phyloP scores from a whole-genome alignment of 2,797 vertebrate species.

The Gymnodraco acuticeps region DNA sequence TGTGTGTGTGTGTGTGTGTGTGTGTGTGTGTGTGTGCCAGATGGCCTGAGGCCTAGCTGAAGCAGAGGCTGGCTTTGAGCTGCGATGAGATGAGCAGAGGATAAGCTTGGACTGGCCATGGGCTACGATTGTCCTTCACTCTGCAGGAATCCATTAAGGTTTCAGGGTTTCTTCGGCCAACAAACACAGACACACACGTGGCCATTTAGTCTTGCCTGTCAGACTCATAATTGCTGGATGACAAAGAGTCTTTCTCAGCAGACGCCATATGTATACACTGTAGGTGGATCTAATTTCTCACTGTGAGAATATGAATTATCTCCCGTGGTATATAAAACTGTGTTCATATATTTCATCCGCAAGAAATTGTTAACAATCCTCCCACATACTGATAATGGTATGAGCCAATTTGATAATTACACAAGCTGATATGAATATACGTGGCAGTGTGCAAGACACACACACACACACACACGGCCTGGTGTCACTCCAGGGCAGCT shows the following conservation, averaged over 20 bases:
- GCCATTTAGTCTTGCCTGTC: conserved; percentile 67
- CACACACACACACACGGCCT: conserved; percentile 22
- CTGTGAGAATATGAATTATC: conserved; percentile 62
- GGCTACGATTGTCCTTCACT: conserved; percentile 82
- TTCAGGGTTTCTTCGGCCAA: conserved; percentile 76
- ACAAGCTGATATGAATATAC: conserved; percentile 52
- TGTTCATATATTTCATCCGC: conserved; percentile 49
- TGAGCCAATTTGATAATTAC: conserved; percentile 54
- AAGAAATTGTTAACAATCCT: conserved; percentile 52
- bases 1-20: conserved; percentile 14
- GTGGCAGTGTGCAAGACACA: conserved; percentile 8
- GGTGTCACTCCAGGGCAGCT: conserved; percentile 78
- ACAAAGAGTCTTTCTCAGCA: conserved; percentile 65
- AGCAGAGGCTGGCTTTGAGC: conserved; percentile 74
- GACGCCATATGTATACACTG: conserved; percentile 59
- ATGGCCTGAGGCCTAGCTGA: conserved; percentile 78
- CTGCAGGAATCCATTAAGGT: conserved; percentile 81
- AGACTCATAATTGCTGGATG: conserved; percentile 64
- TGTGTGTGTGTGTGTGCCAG: conserved; percentile 67
- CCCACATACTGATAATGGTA: conserved; percentile 47
- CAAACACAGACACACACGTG: conserved; percentile 45
- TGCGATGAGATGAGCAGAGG: conserved; percentile 81
- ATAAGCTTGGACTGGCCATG: conserved; percentile 80
- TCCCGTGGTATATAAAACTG: conserved; percentile 50
- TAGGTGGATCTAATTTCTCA: conserved; percentile 57